Base-by-base conservation (phyloP, 2,113 vertebrate genomes). In the Salvelinus fontinalis region DNA sequence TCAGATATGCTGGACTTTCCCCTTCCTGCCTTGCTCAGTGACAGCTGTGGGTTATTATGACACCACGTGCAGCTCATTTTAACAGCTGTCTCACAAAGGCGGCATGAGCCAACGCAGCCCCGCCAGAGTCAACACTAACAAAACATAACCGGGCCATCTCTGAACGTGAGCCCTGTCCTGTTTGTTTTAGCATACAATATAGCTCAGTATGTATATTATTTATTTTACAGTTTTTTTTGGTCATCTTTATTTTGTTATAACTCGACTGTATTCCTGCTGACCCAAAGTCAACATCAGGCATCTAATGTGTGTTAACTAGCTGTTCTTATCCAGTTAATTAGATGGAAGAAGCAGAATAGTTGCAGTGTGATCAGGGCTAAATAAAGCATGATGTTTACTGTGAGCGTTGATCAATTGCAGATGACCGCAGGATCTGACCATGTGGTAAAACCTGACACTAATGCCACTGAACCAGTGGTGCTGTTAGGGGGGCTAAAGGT, bases 11-110 rank as follows among this genome's bases (percentile, higher is more conserved):
- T 85, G 85, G 85, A 87, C 89, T 89, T 91, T 86, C 83, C 81
- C 87, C 75, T 79, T 74, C 81, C 82, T 80, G 84, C 59, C 83
- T 82, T 77, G 54, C 57, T 57, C 84, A 79, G 82, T 89, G 91
- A 91, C 92, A 92, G 91, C 90, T 91, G 92, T 87, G 88, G 80
- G 84, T 85, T 82, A 88, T 89, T 87, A 90, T 80, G 85, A 85
- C 84, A 73, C 87, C 68, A 83, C 78, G 70, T 79, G 85, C 24
- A 84, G 90, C 88, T 91, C 90, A 90, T 90, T 92, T 91, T 91
- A 90, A 87, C 87, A 81, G 77, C 81, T 82, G 86, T 87, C 84
- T 85, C 54, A 49, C 66, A 39, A 81, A 83, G 83, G 85, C 87
- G 83, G 88, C 80, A 81, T 83, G 79, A 88, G 84, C 76, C 76